Evolutionary conservation across 2,888 invertebrate species (phyloP), one percentile per base, ranked within the genome.

Genomic region (Epistrophe grossulariae): DNA sequence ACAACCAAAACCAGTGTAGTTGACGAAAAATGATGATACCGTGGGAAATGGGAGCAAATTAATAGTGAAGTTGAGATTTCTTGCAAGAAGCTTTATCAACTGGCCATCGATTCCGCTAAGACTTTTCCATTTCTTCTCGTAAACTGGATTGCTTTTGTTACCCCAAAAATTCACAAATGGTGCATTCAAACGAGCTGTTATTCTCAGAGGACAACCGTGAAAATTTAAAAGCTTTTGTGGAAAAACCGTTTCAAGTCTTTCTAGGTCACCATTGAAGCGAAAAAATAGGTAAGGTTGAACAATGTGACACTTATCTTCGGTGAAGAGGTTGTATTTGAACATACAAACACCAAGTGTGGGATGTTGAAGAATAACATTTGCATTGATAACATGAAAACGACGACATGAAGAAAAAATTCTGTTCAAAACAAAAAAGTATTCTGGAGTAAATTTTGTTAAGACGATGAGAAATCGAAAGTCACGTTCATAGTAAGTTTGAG

Each of bases 31-130:
- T 17, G 81, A 89, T 3, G 72, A 28, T 5, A 78, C 89, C 6
- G 78, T 88, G 0, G 91, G 89, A 50, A 90, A 89, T 2, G 77
- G 57, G 13, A 88, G 24, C 24, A 91, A 68, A 0, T 80, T n/a
- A 0, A 92, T 88, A 1, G 88, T 89, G 55, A 92, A 91, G 17
- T 89, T 88, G n/a, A 92, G 52, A 0, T 84, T 62, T 9, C 59
- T 73, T 5, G 91, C 89, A 48, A 92, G 64, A 9, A 84, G 0
- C 38, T 89, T 90, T 4, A 92, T 80, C 8, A 92, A 71, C 6
- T 90, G 89, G 0, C 91, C 92, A 43, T 92, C 92, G 38, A 92
- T 88, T 2, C 92, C 92, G 0, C 64, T 74, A 0, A 91, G 81
- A 0, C 90, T 90, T 17, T 79, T 59, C n/a, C 31, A 79, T 50